Evolutionary conservation across 2,888 invertebrate species (phyloP).

Genomic region (Nephrotoma appendiculata): DNA sequence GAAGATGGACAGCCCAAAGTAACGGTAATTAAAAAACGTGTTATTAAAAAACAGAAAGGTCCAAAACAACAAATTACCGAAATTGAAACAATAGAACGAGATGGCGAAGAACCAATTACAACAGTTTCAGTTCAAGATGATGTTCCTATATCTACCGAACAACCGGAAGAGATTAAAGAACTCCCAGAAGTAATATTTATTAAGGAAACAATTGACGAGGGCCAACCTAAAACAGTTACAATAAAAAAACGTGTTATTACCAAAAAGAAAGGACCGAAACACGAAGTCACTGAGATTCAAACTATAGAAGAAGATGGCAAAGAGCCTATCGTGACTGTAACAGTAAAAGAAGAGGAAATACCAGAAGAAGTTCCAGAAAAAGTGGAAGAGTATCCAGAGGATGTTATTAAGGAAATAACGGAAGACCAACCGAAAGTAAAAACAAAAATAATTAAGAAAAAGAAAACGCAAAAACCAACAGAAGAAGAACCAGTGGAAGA

Average conservation of each 20-base stretch:
- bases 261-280: slow-evolving; percentile 27
- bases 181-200: neutral
- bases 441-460: slow-evolving; percentile 19
- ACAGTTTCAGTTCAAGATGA: slow-evolving; percentile 17
- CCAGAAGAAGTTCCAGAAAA: slow-evolving; percentile 21
- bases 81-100: slow-evolving; percentile 26
- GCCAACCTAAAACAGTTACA: slow-evolving; percentile 11
- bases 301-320: slow-evolving; percentile 29
- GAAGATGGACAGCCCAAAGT: slow-evolving; percentile 19
- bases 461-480: slow-evolving; percentile 10
- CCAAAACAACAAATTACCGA: slow-evolving; percentile 25
- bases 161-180: slow-evolving; percentile 25
- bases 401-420: neutral
- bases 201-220: slow-evolving; percentile 14
- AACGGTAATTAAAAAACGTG: slow-evolving; percentile 24
- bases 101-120: slow-evolving; percentile 22
- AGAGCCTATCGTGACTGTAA: slow-evolving; percentile 20
- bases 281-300: slow-evolving; percentile 26
- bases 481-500: slow-evolving; percentile 21
- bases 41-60: slow-evolving; percentile 25
- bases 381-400: slow-evolving; percentile 16
- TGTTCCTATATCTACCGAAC: neutral
- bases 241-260: slow-evolving; percentile 13
- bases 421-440: slow-evolving; percentile 20
- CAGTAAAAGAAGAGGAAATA: slow-evolving; percentile 24